Conservation (phyloP, 2,797 vertebrate species). For the Arremon brunneinucha region DNA sequence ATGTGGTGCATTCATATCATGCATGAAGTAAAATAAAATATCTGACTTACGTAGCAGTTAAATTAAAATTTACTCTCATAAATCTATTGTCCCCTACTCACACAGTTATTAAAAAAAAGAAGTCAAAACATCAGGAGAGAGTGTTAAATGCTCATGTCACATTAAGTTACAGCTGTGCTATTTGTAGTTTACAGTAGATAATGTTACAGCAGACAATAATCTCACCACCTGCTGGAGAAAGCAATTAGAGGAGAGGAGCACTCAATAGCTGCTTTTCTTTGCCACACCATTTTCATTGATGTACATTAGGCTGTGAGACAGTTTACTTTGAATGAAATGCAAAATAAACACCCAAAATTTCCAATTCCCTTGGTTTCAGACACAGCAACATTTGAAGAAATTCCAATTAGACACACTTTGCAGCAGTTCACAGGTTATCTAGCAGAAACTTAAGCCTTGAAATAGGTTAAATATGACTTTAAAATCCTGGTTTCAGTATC, state of each 20-base stretch:
- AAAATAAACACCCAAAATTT: conserved; percentile 3
- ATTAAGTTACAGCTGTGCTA: conserved; percentile 47
- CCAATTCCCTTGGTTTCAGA: conserved; percentile 13
- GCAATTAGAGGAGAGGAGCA: conserved; percentile 47
- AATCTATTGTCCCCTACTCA: background rate
- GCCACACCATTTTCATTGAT: conserved; percentile 11
- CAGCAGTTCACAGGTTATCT: conserved; percentile 8
- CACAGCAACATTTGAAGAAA: conserved; percentile 10
- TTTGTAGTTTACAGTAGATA: conserved; percentile 56
- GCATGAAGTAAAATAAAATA: conserved; percentile 29
- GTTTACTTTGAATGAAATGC: conserved; percentile 43
- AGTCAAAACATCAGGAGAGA: conserved; percentile 20
- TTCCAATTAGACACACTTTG: background rate
- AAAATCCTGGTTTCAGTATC: conserved; percentile 26
- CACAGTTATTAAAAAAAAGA: conserved; percentile 20
- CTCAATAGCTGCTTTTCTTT: conserved; percentile 31
- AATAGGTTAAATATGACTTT: conserved; percentile 20
- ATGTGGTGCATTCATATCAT: background rate
- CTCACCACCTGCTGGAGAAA: conserved; percentile 63
- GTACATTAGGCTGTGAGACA: background rate
- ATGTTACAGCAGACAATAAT: conserved; percentile 52
- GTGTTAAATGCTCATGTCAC: conserved; percentile 38
- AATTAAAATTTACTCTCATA: background rate
- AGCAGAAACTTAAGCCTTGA: too few relatives aligned
- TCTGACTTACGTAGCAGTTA: background rate